Evolutionary conservation across 2,888 invertebrate species (phyloP), one percentile per base, ranked within the genome.

Genomic region (Ophion costatus): DNA sequence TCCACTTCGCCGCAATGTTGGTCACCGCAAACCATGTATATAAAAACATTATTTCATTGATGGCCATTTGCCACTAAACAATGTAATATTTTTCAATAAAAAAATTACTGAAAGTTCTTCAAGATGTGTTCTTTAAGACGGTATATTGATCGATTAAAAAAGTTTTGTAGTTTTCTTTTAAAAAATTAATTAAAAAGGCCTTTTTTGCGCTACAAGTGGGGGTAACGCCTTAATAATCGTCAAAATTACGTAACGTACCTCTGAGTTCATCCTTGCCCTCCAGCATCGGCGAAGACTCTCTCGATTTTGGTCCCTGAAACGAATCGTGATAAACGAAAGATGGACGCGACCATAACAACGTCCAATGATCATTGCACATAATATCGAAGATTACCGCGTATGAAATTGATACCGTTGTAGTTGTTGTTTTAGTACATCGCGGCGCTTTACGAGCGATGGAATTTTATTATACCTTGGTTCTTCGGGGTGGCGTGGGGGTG

Each of bases 251-350:
- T 94, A 93, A 45, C 6, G 94, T 92, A 92, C 95, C 95, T 59
- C 94, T 95, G 14, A 71, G 94, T 89, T 97, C 97, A 90, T 97
- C 96, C 0, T 96, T 96, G 42, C 96, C 96, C 59, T 97, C 96
- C 1, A 96, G 95, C 91, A 97, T 95, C n/a, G 97, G 96, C 10
- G 96, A 96, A 22, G 95, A 95, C 89, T 97, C 96, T 79, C 96
- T 95, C 0, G 96, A 96, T 92, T 96, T 96, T 24, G 96, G 96
- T 77, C 96, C 95, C 95, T 96, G 89, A 0, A 89, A 87, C 20
- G 29, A 88, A 75, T 82, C 51, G 51, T 51, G 17, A 51, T 51
- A 51, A 51, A 14, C 2, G 5, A 3, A 17, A 17, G n/a, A 14
- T 2, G 17, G 51, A 4, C 51, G 5, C 14, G 5, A 2, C 17